These are phyloP conservation scores for Thaleichthys pacificus DNA, from an alignment of 2,797 vertebrate species.

Conservation along the genomic window DNA sequence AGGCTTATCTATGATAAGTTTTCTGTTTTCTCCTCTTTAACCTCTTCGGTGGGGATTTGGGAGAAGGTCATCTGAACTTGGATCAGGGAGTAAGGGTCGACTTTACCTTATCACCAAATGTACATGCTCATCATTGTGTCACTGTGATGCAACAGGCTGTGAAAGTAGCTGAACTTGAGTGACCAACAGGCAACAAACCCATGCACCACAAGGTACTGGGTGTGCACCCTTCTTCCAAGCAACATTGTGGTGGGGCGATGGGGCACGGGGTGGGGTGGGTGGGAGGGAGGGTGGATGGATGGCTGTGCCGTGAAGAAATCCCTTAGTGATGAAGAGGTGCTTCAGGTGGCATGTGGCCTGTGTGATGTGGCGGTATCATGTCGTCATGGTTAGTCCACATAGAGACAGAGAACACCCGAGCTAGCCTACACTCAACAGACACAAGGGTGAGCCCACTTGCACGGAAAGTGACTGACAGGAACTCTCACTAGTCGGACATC, in stretches of 20 bases:
- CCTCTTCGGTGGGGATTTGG: background rate
- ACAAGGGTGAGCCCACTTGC: constrained; percentile 49
- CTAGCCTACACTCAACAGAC: constrained; percentile 52
- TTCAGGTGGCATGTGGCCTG: background rate
- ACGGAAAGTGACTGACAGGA: constrained; percentile 59
- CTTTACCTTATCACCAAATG: background rate
- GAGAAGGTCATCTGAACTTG: background rate
- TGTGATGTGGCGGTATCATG: background rate
- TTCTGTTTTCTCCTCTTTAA: background rate
- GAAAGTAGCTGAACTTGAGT: background rate
- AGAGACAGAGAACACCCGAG: constrained; percentile 44
- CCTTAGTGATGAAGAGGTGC: background rate
- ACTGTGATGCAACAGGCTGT: background rate
- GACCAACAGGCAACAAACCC: too few relatives aligned
- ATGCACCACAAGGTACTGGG: background rate
- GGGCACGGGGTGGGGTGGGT: background rate
- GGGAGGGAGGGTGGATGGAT: background rate
- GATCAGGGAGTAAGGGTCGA: background rate
- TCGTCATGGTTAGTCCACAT: constrained; percentile 33
- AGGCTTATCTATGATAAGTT: background rate
- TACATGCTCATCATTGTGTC: background rate
- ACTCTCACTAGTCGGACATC: constrained; percentile 51
- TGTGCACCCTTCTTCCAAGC: background rate
- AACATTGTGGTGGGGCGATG: background rate
- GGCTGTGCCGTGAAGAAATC: constrained; percentile 26